Base-by-base conservation (phyloP, 2,113 vertebrate genomes). In the Notarius quadriscutis region DNA sequence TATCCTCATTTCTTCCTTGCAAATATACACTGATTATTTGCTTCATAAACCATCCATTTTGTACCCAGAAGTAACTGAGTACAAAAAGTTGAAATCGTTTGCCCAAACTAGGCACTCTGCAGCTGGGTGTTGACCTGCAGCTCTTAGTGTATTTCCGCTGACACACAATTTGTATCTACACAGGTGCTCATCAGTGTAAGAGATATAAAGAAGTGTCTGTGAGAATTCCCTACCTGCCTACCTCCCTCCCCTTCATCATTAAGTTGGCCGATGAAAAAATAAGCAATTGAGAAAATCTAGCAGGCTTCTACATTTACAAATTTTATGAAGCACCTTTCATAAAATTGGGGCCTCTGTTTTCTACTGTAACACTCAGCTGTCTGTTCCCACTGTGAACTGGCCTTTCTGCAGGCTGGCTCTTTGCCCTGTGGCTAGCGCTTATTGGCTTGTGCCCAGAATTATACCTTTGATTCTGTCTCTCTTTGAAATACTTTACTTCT, bases 241-340 rank as follows among this genome's bases (percentile, higher is more conserved):
- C 80, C 87, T 89, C 90, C 78, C 58, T 60, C 10, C 55, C 55
- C 53, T 94, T 95, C 91, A 93, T 94, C 92, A 93, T 92, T 92
- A 90, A 91, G 89, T 89, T 87, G 41, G 51, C 89, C 90, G 88
- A 93, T 90, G 92, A 91, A 93, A 93, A 94, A 93, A 92, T 92
- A 93, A 93, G 89, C 58, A 65, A 75, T 55, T 86, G 80, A 81
- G 87, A 85, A 91, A 86, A 89, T 89, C 55, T 34, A 86, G 81
- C 17, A 5, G 87, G 57, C 84, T 90, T 94, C 93, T 93, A 91
- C 88, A 89, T 92, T 95, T 94, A 93, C 93, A 90, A 77, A 92
- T 91, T 62, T 93, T 93, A 93, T 94, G 93, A 94, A 94, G 90
- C 91, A 89, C 93, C 93, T 94, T 94, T 95, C 91, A 95, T 94